Evolutionary conservation across 1,140 invertebrate genomes (phyloP).

Genomic region (Whitmania pigra): DNA sequence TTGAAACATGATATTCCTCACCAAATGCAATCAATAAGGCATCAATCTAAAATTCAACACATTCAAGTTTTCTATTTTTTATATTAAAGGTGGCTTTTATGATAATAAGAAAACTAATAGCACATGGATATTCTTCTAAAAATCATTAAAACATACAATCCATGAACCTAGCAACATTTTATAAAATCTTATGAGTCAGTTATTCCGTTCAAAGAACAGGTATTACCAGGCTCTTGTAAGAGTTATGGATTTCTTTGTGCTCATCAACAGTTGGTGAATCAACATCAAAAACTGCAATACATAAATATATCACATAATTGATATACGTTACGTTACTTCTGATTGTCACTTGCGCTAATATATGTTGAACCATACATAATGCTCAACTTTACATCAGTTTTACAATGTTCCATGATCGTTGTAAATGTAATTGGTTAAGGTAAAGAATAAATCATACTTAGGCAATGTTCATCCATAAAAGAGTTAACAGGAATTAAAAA

Average conservation of each 20-base stretch:
- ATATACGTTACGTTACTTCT: neutral
- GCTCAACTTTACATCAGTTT: neutral
- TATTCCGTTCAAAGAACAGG: neutral
- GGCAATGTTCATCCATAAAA: conserved; percentile 36
- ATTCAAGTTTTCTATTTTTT: no score
- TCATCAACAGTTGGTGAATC: neutral
- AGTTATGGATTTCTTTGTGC: neutral
- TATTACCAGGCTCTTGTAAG: conserved; percentile 5
- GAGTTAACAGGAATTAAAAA: conserved; percentile 36
- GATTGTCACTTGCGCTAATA: neutral
- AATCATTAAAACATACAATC: neutral
- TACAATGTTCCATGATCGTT: conserved; percentile 9
- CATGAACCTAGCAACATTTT: neutral
- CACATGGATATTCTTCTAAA: neutral
- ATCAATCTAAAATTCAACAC: conserved; percentile 29
- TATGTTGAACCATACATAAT: conserved; percentile 22
- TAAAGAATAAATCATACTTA: conserved; percentile 30
- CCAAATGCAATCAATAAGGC: conserved; percentile 34
- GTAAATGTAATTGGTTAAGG: neutral
- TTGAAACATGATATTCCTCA: conserved; percentile 32
- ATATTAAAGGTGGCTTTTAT: no score
- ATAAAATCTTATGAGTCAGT: no score
- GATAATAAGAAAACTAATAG: no score
- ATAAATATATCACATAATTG: neutral
- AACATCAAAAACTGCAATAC: conserved; percentile 15